Evolutionary conservation across 2,888 invertebrate species (phyloP).

Genomic region (Ecliptopera silaceata): DNA sequence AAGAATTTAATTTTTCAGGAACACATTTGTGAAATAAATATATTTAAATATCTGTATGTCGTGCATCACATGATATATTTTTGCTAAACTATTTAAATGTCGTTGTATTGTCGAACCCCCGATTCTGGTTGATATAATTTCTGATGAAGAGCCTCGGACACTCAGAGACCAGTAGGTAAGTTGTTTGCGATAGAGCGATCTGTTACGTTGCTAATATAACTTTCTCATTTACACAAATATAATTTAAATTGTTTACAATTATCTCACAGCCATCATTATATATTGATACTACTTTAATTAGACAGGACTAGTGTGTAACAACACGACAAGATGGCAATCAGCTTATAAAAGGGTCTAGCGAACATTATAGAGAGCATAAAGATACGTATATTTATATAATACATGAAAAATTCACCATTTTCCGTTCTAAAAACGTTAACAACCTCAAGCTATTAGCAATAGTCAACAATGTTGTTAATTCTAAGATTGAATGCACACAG

Average conservation of each 20-base stretch:
- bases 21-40: slow-evolving; percentile 4
- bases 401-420: slow-evolving; percentile 79
- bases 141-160: slow-evolving; percentile 38
- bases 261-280: slow-evolving; percentile 84
- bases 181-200: slow-evolving; percentile 59
- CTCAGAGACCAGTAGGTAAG: slow-evolving; percentile 46
- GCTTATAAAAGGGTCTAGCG: slow-evolving; percentile 80
- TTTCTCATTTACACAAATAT: slow-evolving; percentile 77
- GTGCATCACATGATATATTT: slow-evolving; percentile 1
- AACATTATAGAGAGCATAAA: slow-evolving; percentile 74
- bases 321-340: slow-evolving; percentile 76
- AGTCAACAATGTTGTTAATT: slow-evolving; percentile 82
- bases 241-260: slow-evolving; percentile 82
- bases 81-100: slow-evolving; percentile 6
- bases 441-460: slow-evolving; percentile 83
- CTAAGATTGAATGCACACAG: slow-evolving; percentile 79
- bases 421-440: slow-evolving; percentile 82
- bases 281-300: slow-evolving; percentile 82
- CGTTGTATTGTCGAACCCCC: slow-evolving; percentile 15
- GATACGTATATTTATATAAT: slow-evolving; percentile 54
- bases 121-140: slow-evolving; percentile 25
- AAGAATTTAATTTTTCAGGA: slow-evolving; percentile 1
- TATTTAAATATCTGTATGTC: neutral
- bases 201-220: slow-evolving; percentile 56
- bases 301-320: slow-evolving; percentile 78